phyloP scores from a whole-genome alignment of 2,888 invertebrate species.

The Lordiphosa andalusiaca region DNA sequence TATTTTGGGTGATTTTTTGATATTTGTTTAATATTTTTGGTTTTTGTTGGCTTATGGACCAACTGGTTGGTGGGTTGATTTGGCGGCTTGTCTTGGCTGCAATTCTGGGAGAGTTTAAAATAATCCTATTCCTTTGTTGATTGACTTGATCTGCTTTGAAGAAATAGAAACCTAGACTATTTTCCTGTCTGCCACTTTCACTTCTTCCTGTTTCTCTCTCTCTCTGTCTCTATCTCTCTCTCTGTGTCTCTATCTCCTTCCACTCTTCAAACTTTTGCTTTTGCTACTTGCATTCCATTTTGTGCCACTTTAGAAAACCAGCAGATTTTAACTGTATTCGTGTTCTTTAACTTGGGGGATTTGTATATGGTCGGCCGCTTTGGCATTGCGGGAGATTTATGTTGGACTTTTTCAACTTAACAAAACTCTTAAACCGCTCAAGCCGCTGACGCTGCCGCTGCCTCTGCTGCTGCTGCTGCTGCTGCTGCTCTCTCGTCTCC shows the following conservation, averaged over 20 bases:
- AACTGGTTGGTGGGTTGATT: slow-evolving; percentile 27
- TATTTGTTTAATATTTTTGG: slow-evolving; percentile 21
- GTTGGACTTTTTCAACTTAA: slow-evolving; percentile 18
- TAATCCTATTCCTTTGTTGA: no score
- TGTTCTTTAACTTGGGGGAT: not conserved
- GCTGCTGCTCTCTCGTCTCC: slow-evolving; percentile 6
- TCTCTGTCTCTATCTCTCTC: not conserved
- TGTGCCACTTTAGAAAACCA: slow-evolving; percentile 13
- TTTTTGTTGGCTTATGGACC: slow-evolving; percentile 39
- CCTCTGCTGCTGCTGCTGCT: slow-evolving; percentile 10
- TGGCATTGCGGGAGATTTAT: slow-evolving; percentile 19
- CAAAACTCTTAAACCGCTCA: slow-evolving; percentile 9
- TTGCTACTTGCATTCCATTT: slow-evolving; percentile 9
- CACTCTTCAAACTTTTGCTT: slow-evolving; percentile 2
- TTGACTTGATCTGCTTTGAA: not conserved
- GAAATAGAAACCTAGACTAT: slow-evolving; percentile 4
- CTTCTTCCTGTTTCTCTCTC: not conserved
- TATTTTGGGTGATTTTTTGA: slow-evolving; percentile 30
- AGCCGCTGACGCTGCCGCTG: slow-evolving; percentile 13
- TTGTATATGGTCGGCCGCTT: slow-evolving; percentile 3
- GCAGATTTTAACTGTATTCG: slow-evolving; percentile 6
- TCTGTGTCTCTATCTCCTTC: slow-evolving; percentile 1
- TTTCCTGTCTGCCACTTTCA: slow-evolving; percentile 1
- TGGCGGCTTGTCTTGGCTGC: slow-evolving; percentile 1
- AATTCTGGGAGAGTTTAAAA: slow-evolving; percentile 4